Conservation (phyloP, 2,888 invertebrate species). For the Laothoe populi region DNA sequence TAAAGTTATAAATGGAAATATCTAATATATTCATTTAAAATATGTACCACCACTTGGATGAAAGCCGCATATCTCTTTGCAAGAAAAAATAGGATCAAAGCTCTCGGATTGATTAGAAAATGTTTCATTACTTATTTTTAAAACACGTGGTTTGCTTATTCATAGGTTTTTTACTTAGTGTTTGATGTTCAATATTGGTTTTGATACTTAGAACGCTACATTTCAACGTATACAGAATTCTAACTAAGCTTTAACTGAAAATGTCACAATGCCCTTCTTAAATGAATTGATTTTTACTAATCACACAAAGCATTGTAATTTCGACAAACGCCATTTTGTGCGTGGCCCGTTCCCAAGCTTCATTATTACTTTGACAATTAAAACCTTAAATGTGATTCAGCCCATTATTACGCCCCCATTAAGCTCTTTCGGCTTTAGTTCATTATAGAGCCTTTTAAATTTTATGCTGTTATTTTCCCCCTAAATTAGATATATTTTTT, state of each 20-base stretch:
- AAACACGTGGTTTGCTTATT: too few relatives aligned
- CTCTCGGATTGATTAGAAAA: too few relatives aligned
- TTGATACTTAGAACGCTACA: too few relatives aligned
- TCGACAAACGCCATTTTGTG: slow-evolving; percentile 7
- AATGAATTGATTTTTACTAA: not conserved
- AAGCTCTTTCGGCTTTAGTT: slow-evolving; percentile 10
- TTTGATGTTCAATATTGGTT: too few relatives aligned
- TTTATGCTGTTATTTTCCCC: not conserved
- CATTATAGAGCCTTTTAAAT: not conserved
- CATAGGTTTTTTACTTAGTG: too few relatives aligned
- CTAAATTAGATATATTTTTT: not conserved
- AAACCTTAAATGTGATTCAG: slow-evolving; percentile 30
- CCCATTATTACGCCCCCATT: slow-evolving; percentile 20
- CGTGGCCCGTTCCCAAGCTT: slow-evolving; percentile 22
- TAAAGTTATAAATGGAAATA: too few relatives aligned
- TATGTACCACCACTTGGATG: too few relatives aligned
- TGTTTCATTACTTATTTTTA: too few relatives aligned
- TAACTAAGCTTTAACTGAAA: not conserved
- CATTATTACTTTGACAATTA: slow-evolving; percentile 32
- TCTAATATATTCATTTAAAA: too few relatives aligned
- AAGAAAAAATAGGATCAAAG: too few relatives aligned
- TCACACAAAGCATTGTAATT: not conserved
- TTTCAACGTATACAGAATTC: not conserved
- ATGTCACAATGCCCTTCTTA: too few relatives aligned
- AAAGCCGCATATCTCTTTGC: not conserved